Base-by-base conservation (phyloP, 2,797 vertebrate genomes). In the Falco concolor region DNA sequence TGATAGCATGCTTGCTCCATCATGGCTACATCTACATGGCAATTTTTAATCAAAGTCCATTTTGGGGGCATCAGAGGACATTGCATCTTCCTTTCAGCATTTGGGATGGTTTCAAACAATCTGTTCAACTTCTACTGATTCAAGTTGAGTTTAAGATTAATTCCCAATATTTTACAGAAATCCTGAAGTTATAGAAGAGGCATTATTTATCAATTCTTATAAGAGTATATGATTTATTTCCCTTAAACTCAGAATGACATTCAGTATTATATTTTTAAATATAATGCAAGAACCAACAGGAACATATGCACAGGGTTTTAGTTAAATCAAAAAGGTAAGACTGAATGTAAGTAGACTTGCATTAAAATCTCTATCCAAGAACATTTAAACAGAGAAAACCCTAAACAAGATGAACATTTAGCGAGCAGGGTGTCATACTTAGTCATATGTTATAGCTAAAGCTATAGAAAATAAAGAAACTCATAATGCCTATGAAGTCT, bases 391-490 rank as follows among this genome's bases (percentile, higher is more conserved):
- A 72, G 8, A 12, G 57, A 80, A 90, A 92, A 78, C 22, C 50
- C 63, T 60, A 20, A 91, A 45, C 11, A 75, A 38, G 25, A 84
- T 65, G 70, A 90, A 64, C 52, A 82, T 72, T 86, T 56, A 76
- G 64, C 36, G 86, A 76, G n/a, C 27, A 64, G n/a, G 42, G 47
- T 93, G 68, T 65, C 72, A 72, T 75, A 85, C 74, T 83, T 79
- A 77, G 87, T 87, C 86, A 95, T 73, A 93, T 93, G 74, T 86
- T 47, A 84, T 12, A 87, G 79, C 67, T 88, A 79, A 84, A 93
- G 69, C 74, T 74, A 87, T 18, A 85, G 87, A 83, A 94, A 92
- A 92, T 59, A 87, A 57, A 65, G 76, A 42, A 54, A 92, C 74
- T 65, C 42, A 60, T 67, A 69, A 91, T 68, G 87, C 61, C 50